Percentiles rank a stretch among this genome's conserved stretches.
Conservation (phyloP, 1,140 invertebrate species). For the Lutraria rhynchaena region DNA sequence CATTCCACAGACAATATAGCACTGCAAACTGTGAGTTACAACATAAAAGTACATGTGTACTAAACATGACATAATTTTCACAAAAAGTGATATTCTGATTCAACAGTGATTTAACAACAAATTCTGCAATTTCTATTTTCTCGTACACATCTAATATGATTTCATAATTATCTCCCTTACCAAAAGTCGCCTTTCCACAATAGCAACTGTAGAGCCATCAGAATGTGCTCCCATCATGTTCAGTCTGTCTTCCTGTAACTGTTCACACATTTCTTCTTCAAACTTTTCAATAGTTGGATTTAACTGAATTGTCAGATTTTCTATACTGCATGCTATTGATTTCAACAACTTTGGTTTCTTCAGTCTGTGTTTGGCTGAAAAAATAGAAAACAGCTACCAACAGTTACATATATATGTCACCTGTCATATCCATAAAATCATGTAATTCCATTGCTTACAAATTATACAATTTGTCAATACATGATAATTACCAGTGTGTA, state of each 20-base stretch:
- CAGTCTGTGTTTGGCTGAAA: constrained; percentile 73
- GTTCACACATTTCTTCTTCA: constrained; percentile 79
- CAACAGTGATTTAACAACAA: too few relatives aligned
- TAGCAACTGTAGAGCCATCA: constrained; percentile 65
- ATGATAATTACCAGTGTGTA: too few relatives aligned
- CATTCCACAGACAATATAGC: background rate
- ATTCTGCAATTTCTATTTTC: background rate
- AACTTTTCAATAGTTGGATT: constrained; percentile 79
- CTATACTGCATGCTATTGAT: constrained; percentile 70
- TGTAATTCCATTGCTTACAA: too few relatives aligned
- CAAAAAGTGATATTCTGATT: too few relatives aligned
- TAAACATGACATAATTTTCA: too few relatives aligned
- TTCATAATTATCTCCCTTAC: constrained; percentile 54
- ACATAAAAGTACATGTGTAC: background rate
- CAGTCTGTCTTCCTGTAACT: constrained; percentile 76
- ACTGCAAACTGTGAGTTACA: background rate
- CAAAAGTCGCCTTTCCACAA: constrained; percentile 77
- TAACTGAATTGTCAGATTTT: constrained; percentile 76
- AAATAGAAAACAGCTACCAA: too few relatives aligned
- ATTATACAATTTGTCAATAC: too few relatives aligned
- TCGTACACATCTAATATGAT: background rate
- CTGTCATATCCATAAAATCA: too few relatives aligned
- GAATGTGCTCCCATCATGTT: constrained; percentile 62
- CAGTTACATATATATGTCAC: too few relatives aligned
- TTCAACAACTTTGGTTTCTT: constrained; percentile 74